phyloP scores from a whole-genome alignment of 2,797 vertebrate species.

The Phalanger gymnotis region DNA sequence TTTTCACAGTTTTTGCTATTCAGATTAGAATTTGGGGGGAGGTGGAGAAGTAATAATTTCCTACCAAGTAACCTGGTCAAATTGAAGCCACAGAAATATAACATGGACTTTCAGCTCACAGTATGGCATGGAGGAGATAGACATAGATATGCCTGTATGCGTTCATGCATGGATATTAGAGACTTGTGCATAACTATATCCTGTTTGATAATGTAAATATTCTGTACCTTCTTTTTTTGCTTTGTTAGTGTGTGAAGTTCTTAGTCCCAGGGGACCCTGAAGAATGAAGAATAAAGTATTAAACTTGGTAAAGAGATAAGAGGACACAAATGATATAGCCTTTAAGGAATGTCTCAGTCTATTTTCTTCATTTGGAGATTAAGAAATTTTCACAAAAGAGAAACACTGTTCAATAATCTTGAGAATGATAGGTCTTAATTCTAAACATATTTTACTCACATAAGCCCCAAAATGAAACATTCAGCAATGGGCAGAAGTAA shows the following conservation, averaged over 20 bases:
- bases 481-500: background rate
- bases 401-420: background rate
- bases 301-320: background rate
- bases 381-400: background rate
- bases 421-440: background rate
- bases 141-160: background rate
- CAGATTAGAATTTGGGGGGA: background rate
- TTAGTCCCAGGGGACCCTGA: background rate
- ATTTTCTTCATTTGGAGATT: background rate
- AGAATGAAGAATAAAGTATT: background rate
- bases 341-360: background rate
- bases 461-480: background rate
- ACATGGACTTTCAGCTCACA: background rate
- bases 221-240: background rate
- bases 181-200: background rate
- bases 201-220: background rate
- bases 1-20: background rate
- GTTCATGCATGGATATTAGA: background rate
- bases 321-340: background rate
- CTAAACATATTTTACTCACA: background rate
- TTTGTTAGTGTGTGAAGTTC: background rate
- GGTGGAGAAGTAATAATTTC: background rate
- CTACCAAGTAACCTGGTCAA: background rate
- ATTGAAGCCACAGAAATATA: background rate
- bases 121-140: background rate